phyloP scores from a whole-genome alignment of 64 coral and sea anemone species.

The Actinia tenebrosa region DNA sequence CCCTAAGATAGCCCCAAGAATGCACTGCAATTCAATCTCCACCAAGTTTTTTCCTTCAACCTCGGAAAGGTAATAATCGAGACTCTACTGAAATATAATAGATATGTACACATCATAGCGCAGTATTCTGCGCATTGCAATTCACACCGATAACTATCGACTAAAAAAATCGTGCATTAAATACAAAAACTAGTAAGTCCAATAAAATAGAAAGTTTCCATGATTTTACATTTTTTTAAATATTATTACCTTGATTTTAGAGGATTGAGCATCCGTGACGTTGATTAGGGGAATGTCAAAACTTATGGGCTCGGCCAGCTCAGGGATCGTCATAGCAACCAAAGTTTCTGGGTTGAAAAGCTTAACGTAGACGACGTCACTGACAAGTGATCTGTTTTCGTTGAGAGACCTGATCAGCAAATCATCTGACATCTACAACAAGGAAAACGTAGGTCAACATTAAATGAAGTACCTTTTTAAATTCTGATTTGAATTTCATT shows the following conservation, averaged over 20 bases:
- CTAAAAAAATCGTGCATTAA: no score
- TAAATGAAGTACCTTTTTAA: not conserved
- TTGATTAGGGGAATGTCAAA: slow-evolving; percentile 42
- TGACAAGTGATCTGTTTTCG: slow-evolving; percentile 23
- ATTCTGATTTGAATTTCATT: no score
- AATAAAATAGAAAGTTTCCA: not conserved
- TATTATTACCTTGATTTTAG: not conserved
- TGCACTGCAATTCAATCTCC: no score
- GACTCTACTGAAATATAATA: no score
- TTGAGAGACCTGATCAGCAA: not conserved
- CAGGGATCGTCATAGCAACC: slow-evolving; percentile 22
- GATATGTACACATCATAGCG: no score
- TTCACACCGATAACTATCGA: no score
- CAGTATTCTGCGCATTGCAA: no score
- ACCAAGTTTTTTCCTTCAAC: no score
- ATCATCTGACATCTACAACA: not conserved
- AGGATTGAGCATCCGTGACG: not conserved
- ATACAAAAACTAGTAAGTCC: not conserved
- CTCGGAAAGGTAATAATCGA: no score
- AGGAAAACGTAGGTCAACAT: not conserved
- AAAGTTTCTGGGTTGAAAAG: slow-evolving; percentile 76
- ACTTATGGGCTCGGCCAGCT: slow-evolving; percentile 19
- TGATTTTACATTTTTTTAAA: no score
- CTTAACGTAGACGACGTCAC: slow-evolving; percentile 65
- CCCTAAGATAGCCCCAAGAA: no score